These are phyloP conservation scores for Palythoa caribaeorum DNA, from an alignment of 92 coral and sea anemone genomes.

Conservation along the genomic window DNA sequence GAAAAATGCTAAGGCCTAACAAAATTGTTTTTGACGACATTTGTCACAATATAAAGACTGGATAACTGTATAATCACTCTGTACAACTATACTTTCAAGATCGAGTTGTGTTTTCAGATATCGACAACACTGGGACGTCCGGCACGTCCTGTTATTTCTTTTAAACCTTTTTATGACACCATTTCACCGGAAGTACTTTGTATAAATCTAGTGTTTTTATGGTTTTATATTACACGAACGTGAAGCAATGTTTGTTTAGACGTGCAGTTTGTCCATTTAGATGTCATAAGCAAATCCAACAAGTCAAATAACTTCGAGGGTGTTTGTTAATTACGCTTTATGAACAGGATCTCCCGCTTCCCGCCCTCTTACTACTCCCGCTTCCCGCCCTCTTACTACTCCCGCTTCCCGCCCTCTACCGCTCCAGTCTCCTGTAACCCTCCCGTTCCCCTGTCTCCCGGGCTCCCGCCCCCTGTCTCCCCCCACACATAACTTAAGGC, in stretches of 20 bases:
- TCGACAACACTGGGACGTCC: background rate
- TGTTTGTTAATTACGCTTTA: no score
- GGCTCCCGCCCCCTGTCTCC: no score
- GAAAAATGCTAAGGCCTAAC: no score
- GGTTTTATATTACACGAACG: conserved; percentile 3
- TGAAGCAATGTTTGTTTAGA: conserved; percentile 16
- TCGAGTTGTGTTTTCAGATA: no score
- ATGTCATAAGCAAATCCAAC: background rate
- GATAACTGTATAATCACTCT: no score
- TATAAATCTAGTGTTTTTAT: conserved; percentile 17
- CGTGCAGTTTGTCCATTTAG: background rate
- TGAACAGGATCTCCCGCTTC: no score
- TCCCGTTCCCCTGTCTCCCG: no score
- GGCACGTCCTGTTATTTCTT: background rate
- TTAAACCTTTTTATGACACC: background rate
- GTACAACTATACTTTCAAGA: no score
- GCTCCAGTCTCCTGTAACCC: no score
- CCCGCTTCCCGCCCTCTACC: background rate
- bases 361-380: background rate
- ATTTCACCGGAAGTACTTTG: conserved; percentile 4
- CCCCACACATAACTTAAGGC: no score
- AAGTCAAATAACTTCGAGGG: background rate
- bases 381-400: background rate
- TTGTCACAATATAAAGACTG: no score
- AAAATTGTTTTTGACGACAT: no score